These are phyloP conservation scores for Lasioglossum villosulum DNA, from an alignment of 2,888 invertebrate genomes.

Conservation along the genomic window DNA sequence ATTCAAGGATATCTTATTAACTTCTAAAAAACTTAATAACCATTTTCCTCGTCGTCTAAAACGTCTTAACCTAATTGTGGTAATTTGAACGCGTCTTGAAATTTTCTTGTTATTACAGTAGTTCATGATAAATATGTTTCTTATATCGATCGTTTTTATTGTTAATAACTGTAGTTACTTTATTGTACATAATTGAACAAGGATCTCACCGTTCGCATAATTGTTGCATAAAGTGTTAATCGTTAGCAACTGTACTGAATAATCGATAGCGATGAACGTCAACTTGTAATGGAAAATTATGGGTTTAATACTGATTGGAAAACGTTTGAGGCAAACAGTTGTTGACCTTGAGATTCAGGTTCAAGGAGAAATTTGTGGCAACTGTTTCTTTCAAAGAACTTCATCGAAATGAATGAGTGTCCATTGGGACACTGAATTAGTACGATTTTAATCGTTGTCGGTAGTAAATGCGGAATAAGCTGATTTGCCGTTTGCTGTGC, in stretches of 20 bases:
- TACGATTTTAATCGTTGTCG: not conserved
- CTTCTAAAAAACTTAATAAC: not conserved
- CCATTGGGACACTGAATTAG: not conserved
- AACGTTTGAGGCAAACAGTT: not conserved
- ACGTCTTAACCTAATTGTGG: not conserved
- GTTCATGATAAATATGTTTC: too few species aligned
- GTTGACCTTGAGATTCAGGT: too few species aligned
- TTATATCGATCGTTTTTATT: too few species aligned
- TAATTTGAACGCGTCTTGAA: not conserved
- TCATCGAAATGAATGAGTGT: too few species aligned
- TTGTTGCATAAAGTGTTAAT: not conserved
- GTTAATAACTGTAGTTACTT: too few species aligned
- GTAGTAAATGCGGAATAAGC: not conserved
- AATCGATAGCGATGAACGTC: not conserved
- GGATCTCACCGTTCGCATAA: not conserved
- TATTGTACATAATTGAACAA: not conserved
- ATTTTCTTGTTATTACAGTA: not conserved
- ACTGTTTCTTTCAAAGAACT: too few species aligned
- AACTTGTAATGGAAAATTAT: not conserved
- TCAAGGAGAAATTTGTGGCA: too few species aligned
- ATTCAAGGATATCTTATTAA: not conserved
- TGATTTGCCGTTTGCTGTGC: not conserved
- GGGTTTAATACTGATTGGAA: not conserved
- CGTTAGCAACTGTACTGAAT: not conserved
- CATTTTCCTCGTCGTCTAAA: not conserved